Conservation (phyloP, 2,888 invertebrate species). For the Epsilonema sp. region DNA sequence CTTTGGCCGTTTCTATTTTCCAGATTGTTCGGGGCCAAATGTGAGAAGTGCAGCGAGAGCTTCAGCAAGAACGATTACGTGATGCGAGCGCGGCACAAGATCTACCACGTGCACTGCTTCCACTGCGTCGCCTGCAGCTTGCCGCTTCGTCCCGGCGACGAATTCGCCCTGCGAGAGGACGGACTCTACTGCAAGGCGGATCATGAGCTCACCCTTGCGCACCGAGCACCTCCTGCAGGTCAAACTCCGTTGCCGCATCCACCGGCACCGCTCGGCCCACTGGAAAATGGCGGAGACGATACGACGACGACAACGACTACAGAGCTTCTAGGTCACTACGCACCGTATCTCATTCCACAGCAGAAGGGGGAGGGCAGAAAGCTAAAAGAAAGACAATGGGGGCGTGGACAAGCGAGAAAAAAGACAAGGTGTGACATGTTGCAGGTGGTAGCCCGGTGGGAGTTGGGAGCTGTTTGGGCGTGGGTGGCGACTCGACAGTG, state of each 20-base stretch:
- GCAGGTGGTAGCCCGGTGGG: no score
- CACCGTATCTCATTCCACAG: no score
- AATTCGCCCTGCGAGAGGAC: slow-evolving; percentile 84
- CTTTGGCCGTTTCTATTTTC: slow-evolving; percentile 11
- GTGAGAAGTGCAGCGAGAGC: slow-evolving; percentile 78
- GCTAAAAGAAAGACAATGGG: slow-evolving; percentile 37
- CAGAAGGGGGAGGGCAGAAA: no score
- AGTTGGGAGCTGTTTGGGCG: no score
- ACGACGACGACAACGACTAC: no score
- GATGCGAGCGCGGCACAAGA: slow-evolving; percentile 90
- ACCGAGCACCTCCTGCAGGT: no score
- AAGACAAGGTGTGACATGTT: no score
- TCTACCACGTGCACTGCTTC: slow-evolving; percentile 97
- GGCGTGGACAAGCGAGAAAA: no score
- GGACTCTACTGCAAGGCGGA: slow-evolving; percentile 72
- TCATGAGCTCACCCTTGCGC: slow-evolving; percentile 23
- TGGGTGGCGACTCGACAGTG: no score
- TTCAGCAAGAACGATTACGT: slow-evolving; percentile 95
- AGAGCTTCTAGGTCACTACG: no score
- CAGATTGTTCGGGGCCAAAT: slow-evolving; percentile 91
- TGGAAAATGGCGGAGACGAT: not conserved
- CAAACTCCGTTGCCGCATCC: not conserved
- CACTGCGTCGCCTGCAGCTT: slow-evolving; percentile 77
- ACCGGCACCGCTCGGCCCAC: not conserved
- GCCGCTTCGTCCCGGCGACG: slow-evolving; percentile 84